Base-by-base conservation (phyloP, 2,797 vertebrate species). In the Pachyuromys duprasi region DNA sequence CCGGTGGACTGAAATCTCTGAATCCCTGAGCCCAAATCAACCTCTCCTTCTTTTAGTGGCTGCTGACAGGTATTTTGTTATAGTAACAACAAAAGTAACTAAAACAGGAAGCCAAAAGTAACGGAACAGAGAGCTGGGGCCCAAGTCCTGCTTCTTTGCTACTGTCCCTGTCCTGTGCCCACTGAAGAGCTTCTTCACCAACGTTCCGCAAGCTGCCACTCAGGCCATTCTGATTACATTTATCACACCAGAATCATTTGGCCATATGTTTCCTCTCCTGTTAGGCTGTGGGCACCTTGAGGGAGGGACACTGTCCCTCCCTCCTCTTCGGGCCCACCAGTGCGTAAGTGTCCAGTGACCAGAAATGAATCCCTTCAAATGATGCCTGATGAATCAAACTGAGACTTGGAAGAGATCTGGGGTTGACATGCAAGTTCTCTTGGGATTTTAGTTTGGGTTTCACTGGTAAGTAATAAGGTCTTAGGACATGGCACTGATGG, bases 361-460 rank as follows among this genome's bases (percentile, higher is more conserved):
- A 84, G 39, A 89, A 67, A 80, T 15, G 18, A 92, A 24, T 83
- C 24, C 36, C 79, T 57, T 91, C 9, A 36, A 70, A 2, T 33
- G n/a, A 82, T 28, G 60, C 53, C 83, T 89, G 53, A 67, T 90
- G 36, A 72, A 65, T 49, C 74, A 55, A 87, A 76, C n/a, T 82
- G 74, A 93, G 65, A 76, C 39, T 82, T 55, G 67, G 86, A 84
- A 96, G 62, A 20, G 67, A 81, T 79, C 65, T 72, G 8, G 12
- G 31, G 55, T 60, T 93, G 53, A 69, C 39, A 9, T 39, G 55
- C 36, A 70, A 55, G 74, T 88, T 95, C 82, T 87, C 89, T 86
- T 3, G 63, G 89, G 42, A 62, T 33, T 26, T 95, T 78, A 75
- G 80, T 89, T 63, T 33, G 76, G 74, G 65, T 95, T 94, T 81